These are phyloP conservation scores for Drosophila affinis DNA, from an alignment of 2,888 invertebrate species.

Conservation along the genomic window DNA sequence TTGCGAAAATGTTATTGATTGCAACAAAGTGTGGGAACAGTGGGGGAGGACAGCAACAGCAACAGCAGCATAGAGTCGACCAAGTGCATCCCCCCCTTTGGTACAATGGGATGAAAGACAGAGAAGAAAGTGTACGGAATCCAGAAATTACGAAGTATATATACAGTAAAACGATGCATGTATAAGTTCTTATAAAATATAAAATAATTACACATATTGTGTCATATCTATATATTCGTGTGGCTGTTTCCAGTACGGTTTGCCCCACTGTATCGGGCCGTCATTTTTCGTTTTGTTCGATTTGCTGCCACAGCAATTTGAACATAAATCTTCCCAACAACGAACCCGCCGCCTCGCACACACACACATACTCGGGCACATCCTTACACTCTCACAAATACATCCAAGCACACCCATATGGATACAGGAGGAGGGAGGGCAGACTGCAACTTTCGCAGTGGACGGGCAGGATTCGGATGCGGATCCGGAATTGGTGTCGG, in stretches of 20 bases:
- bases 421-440: not conserved
- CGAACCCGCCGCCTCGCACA: slow-evolving; percentile 61
- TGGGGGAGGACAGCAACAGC: slow-evolving; percentile 33
- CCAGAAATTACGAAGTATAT: too few species aligned
- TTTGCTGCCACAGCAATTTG: slow-evolving; percentile 76
- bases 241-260: not conserved
- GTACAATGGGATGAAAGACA: slow-evolving; percentile 42
- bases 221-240: too few species aligned
- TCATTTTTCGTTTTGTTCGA: slow-evolving; percentile 59
- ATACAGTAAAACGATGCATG: not conserved
- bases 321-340: slow-evolving; percentile 74
- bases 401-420: slow-evolving; percentile 1
- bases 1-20: slow-evolving; percentile 79
- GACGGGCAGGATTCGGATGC: slow-evolving; percentile 54
- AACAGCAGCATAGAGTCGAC: slow-evolving; percentile 38
- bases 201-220: not conserved
- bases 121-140: rapidly evolving
- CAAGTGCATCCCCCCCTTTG: slow-evolving; percentile 33
- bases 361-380: slow-evolving; percentile 6
- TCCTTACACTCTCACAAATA: too few species aligned
- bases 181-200: not conserved
- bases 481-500: slow-evolving; percentile 28
- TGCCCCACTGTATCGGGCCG: slow-evolving; percentile 44
- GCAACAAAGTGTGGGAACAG: slow-evolving; percentile 64
- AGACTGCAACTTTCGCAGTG: slow-evolving; percentile 53